Evolutionary conservation across 2,888 invertebrate species (phyloP).

Genomic region (Diploptera punctata): DNA sequence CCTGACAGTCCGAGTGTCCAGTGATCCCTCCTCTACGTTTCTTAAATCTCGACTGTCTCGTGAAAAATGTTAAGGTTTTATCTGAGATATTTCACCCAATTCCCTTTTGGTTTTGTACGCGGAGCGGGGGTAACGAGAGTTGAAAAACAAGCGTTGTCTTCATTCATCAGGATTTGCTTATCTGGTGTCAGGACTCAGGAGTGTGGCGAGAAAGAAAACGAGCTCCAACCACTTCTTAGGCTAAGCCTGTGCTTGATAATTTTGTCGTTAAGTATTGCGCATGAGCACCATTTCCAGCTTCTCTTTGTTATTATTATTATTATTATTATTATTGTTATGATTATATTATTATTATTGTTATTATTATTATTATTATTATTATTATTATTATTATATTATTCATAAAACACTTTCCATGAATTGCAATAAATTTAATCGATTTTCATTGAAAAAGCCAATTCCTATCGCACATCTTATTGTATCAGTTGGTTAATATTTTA

Average conservation of each 20-base stretch:
- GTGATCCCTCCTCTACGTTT: conserved; percentile 28
- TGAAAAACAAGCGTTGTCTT: conserved; percentile 51
- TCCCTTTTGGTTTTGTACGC: conserved; percentile 32
- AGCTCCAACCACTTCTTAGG: conserved; percentile 44
- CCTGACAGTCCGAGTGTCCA: conserved; percentile 20
- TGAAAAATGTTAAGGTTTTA: conserved; percentile 45
- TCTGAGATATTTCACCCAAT: conserved; percentile 43
- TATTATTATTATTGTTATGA: too few species aligned
- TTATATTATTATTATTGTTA: too few species aligned
- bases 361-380: too few species aligned
- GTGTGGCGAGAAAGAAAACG: conserved; percentile 42
- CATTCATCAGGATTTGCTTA: conserved; percentile 52
- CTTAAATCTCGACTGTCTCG: conserved; percentile 38
- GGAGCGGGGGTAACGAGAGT: conserved; percentile 39
- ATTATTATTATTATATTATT: too few species aligned
- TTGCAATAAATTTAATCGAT: too few species aligned
- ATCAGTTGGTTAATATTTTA: too few species aligned
- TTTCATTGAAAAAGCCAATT: too few species aligned
- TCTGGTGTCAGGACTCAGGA: conserved; percentile 47
- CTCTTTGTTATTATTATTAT: too few species aligned
- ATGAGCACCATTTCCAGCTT: too few species aligned
- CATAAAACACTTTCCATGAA: too few species aligned
- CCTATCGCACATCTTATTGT: too few species aligned
- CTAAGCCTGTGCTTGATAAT: conserved; percentile 50
- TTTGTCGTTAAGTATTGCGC: conserved; percentile 47